Percentiles rank a stretch among this genome's conserved stretches.
Evolutionary conservation across 2,797 vertebrate species (phyloP).

Genomic region (Ptychobarbus kaznakovi): DNA sequence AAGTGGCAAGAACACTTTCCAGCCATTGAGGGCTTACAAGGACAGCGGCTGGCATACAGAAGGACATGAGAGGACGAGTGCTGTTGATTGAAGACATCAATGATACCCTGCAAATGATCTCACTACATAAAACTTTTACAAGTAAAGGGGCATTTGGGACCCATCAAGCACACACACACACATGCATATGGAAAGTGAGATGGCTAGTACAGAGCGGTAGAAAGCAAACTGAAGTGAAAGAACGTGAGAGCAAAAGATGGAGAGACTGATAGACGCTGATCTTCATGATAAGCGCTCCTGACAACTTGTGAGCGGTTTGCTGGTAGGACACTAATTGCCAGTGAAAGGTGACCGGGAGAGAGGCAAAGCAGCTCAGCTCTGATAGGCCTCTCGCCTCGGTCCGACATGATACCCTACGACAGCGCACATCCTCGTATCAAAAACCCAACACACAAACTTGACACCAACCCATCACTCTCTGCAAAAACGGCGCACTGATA

Average conservation of each 20-base stretch:
- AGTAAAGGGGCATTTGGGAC: slow-evolving; percentile 42
- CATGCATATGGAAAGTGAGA: slow-evolving; percentile 35
- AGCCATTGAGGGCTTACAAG: slow-evolving; percentile 7
- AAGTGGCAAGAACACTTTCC: slow-evolving; percentile 9
- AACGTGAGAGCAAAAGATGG: slow-evolving; percentile 65
- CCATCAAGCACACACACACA: slow-evolving; percentile 13
- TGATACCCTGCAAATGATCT: slow-evolving; percentile 41
- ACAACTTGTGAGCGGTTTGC: slow-evolving; percentile 94
- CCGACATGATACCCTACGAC: slow-evolving; percentile 86
- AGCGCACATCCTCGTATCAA: slow-evolving; percentile 94
- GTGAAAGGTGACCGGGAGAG: slow-evolving; percentile 98
- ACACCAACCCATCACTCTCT: slow-evolving; percentile 70
- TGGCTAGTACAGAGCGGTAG: slow-evolving; percentile 16
- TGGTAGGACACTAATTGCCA: slow-evolving; percentile 98
- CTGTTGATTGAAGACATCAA: slow-evolving; percentile 39
- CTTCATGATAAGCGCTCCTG: slow-evolving; percentile 91
- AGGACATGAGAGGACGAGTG: slow-evolving; percentile 8
- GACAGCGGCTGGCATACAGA: slow-evolving; percentile 16
- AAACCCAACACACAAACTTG: slow-evolving; percentile 70
- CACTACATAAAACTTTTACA: slow-evolving; percentile 41
- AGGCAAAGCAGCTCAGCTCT: slow-evolving; percentile 92
- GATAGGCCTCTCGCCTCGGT: slow-evolving; percentile 82
- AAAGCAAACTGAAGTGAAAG: slow-evolving; percentile 24
- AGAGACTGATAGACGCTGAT: slow-evolving; percentile 85
- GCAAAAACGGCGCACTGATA: slow-evolving; percentile 62